Percentiles rank a stretch among this genome's conserved stretches.
phyloP scores from a whole-genome alignment of 2,888 invertebrate species.

The Mystacides longicornis region DNA sequence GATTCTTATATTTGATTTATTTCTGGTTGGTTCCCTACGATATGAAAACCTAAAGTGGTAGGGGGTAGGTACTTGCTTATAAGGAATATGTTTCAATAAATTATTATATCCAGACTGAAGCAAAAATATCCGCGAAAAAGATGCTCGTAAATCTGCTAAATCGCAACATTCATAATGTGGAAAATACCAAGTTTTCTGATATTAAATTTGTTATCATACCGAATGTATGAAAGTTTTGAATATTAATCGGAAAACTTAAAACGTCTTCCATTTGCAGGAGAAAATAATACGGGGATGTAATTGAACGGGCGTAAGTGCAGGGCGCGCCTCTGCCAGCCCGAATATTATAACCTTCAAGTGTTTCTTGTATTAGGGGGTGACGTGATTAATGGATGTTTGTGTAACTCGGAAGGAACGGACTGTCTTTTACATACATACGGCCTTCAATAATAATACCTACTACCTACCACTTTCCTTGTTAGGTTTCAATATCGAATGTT shows the following conservation, averaged over 20 bases:
- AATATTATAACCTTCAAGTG: no score
- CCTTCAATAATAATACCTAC: no score
- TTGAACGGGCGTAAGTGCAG: not conserved
- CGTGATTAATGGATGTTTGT: conserved; percentile 18
- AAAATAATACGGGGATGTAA: not conserved
- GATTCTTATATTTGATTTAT: no score
- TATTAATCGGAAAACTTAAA: conserved; percentile 1
- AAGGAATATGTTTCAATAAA: no score
- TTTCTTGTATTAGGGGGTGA: conserved; percentile 1
- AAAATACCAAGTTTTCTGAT: not conserved
- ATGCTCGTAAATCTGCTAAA: not conserved
- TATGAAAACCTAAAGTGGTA: no score
- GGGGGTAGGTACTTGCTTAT: no score
- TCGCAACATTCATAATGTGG: not conserved
- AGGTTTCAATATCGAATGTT: conserved; percentile 12
- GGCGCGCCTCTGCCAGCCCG: not conserved
- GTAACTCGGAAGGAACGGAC: conserved; percentile 6
- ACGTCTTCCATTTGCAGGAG: not conserved
- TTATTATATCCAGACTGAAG: no score
- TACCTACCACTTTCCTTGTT: no score
- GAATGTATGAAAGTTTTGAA: not conserved
- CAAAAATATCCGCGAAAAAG: no score
- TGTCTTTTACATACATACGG: not conserved
- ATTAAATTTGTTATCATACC: not conserved
- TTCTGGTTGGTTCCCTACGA: no score